A percentile compares a stretch with the other conserved stretches of the same genome.
These are phyloP conservation scores for Orthochromis malagaraziensis DNA, from an alignment of 2,113 vertebrate genomes.

Conservation along the genomic window DNA sequence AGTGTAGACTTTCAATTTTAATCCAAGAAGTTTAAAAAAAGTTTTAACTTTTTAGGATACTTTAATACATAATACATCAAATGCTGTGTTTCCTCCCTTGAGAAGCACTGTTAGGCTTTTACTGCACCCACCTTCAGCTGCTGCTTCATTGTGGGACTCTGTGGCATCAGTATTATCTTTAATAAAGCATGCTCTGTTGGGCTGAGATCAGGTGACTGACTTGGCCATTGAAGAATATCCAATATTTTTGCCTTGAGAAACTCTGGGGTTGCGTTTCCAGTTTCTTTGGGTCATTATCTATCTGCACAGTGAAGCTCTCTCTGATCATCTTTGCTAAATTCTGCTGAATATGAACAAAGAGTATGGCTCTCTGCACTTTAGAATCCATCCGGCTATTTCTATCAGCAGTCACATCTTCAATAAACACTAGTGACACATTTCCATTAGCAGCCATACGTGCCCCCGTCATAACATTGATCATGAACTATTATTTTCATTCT, in stretches of 20 bases:
- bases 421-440: background rate
- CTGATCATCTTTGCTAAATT: background rate
- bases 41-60: background rate
- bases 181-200: background rate
- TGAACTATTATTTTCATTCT: background rate
- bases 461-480: background rate
- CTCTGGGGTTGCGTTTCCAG: background rate
- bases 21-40: background rate
- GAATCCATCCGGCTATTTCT: background rate
- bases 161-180: background rate
- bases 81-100: background rate
- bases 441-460: background rate
- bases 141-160: background rate
- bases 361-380: rapidly evolving
- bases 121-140: background rate
- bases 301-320: background rate
- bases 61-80: background rate
- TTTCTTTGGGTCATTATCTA: background rate
- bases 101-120: background rate
- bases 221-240: background rate
- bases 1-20: background rate
- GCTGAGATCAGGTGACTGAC: background rate
- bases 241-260: background rate
- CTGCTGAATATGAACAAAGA: background rate
- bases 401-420: background rate